phyloP scores from a whole-genome alignment of 2,888 invertebrate genomes.

The Ennomos erosarius region DNA sequence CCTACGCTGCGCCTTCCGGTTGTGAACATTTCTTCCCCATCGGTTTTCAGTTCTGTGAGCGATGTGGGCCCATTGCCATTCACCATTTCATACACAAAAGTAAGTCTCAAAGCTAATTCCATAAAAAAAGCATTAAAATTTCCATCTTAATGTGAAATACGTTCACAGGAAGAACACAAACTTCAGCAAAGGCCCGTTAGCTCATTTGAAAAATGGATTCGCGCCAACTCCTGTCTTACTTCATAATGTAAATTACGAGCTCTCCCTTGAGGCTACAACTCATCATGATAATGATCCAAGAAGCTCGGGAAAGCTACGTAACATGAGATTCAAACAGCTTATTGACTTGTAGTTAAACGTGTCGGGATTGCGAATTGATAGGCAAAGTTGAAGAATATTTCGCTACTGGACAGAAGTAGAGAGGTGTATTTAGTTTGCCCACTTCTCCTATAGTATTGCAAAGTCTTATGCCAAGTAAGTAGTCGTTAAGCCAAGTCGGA shows the following conservation, averaged over 20 bases:
- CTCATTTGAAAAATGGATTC: slow-evolving; percentile 26
- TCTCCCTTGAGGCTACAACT: slow-evolving; percentile 15
- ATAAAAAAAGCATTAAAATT: slow-evolving; percentile 2
- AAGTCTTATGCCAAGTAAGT: too few species aligned
- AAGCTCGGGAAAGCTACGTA: slow-evolving; percentile 13
- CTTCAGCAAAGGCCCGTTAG: slow-evolving; percentile 2
- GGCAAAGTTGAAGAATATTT: not conserved
- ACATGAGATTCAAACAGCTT: slow-evolving; percentile 12
- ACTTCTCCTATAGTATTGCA: too few species aligned
- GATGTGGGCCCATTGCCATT: too few species aligned
- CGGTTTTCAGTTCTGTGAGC: too few species aligned
- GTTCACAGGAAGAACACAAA: slow-evolving; percentile 14
- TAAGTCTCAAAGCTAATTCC: not conserved
- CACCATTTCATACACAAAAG: not conserved
- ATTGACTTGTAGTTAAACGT: slow-evolving; percentile 7
- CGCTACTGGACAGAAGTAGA: not conserved
- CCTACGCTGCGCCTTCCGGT: too few species aligned
- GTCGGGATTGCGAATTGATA: not conserved
- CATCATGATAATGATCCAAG: slow-evolving; percentile 27
- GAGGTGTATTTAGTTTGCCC: too few species aligned
- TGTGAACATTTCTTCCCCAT: too few species aligned
- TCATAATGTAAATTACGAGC: slow-evolving; percentile 22
- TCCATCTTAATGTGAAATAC: slow-evolving; percentile 4
- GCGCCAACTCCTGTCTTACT: slow-evolving; percentile 19
- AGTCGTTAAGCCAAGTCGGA: too few species aligned